Percentiles rank a stretch among this genome's conserved stretches.
These are phyloP conservation scores for Plodia interpunctella DNA, from an alignment of 1,140 invertebrate genomes.

Conservation along the genomic window DNA sequence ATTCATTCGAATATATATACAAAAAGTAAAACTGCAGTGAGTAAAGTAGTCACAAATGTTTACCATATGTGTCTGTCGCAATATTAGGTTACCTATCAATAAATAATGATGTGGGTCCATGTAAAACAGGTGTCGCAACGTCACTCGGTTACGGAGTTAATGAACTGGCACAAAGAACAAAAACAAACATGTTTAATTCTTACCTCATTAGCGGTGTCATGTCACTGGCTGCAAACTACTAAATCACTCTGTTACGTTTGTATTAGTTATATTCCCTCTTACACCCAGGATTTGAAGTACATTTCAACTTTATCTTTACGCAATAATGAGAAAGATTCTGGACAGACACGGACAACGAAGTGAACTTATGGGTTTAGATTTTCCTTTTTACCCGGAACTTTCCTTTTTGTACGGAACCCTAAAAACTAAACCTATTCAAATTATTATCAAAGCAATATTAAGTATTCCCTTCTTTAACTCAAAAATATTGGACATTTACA, in stretches of 20 bases:
- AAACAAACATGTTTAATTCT: conserved; percentile 28
- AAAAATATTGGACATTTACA: background rate
- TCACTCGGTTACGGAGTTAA: conserved; percentile 27
- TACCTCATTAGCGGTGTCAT: conserved; percentile 28
- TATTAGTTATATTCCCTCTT: too few species aligned
- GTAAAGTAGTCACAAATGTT: background rate
- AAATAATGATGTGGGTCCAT: conserved; percentile 13
- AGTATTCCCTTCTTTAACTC: background rate
- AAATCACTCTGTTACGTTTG: conserved; percentile 17
- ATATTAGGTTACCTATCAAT: conserved; percentile 5
- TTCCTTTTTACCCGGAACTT: too few species aligned
- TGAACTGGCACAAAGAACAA: conserved; percentile 34
- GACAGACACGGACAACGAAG: too few species aligned
- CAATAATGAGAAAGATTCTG: too few species aligned
- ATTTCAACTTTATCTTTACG: too few species aligned
- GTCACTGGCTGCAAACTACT: conserved; percentile 20
- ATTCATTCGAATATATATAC: too few species aligned
- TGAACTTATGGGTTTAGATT: too few species aligned
- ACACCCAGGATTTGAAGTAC: too few species aligned
- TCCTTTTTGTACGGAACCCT: too few species aligned
- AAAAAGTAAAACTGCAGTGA: too few species aligned
- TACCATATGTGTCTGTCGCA: background rate
- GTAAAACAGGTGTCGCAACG: conserved; percentile 19
- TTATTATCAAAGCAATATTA: too few species aligned
- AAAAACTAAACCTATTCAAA: too few species aligned